phyloP scores from a whole-genome alignment of 1,140 invertebrate species.

The Bemisia tabaci region DNA sequence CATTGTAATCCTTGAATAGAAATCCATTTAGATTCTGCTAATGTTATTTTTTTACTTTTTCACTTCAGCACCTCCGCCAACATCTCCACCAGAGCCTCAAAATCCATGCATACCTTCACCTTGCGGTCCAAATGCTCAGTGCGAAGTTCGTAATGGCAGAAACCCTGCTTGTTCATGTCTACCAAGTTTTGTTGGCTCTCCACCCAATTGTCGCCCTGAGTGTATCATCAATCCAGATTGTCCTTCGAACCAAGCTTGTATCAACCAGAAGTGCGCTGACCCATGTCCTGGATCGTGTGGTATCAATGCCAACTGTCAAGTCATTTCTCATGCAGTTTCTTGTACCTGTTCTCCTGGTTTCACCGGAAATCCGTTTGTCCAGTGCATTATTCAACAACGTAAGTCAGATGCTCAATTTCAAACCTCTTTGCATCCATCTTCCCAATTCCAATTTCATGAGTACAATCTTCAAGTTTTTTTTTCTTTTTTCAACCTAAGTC shows the following conservation, averaged over 20 bases:
- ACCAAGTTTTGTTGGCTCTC: slow-evolving; percentile 31
- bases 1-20: too few species aligned
- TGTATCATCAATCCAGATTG: slow-evolving; percentile 40
- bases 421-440: not conserved
- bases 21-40: too few species aligned
- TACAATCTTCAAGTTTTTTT: not conserved
- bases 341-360: slow-evolving; percentile 49
- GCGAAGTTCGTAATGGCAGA: slow-evolving; percentile 38
- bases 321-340: slow-evolving; percentile 47
- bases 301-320: slow-evolving; percentile 44
- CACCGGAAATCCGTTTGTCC: slow-evolving; percentile 55
- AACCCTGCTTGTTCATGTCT: slow-evolving; percentile 41
- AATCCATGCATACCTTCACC: slow-evolving; percentile 34
- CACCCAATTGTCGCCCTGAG: slow-evolving; percentile 37
- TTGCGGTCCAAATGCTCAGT: slow-evolving; percentile 47
- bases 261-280: slow-evolving; percentile 39
- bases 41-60: too few species aligned
- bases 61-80: slow-evolving; percentile 37
- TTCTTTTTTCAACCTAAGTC: not conserved
- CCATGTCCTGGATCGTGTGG: slow-evolving; percentile 42
- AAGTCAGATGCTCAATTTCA: not conserved
- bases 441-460: not conserved
- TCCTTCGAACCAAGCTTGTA: slow-evolving; percentile 35
- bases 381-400: slow-evolving; percentile 34
- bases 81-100: slow-evolving; percentile 35